phyloP scores from a whole-genome alignment of 2,888 invertebrate species.

The Mactromeris polynyma region DNA sequence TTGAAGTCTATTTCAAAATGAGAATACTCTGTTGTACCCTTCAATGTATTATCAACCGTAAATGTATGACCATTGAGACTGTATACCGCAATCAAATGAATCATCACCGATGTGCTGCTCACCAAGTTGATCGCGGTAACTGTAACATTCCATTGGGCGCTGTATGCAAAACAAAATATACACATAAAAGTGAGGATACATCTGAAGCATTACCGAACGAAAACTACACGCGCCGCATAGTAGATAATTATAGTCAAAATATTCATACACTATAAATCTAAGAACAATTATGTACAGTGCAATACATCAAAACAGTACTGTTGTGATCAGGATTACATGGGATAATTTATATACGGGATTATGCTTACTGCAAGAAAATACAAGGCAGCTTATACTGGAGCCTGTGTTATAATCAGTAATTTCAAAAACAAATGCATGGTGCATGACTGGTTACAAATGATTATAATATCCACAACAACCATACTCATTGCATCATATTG shows the following conservation, averaged over 20 bases:
- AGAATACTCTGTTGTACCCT: conserved; percentile 49
- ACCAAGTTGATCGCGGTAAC: conserved; percentile 53
- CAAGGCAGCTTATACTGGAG: neutral
- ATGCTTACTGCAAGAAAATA: neutral
- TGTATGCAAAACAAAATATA: conserved; percentile 24
- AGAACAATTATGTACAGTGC: neutral
- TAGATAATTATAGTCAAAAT: neutral
- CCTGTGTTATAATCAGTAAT: too few relatives aligned
- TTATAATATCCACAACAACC: too few relatives aligned
- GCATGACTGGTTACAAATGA: too few relatives aligned
- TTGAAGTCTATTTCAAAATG: conserved; percentile 37
- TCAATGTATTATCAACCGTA: conserved; percentile 11
- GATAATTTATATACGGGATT: neutral
- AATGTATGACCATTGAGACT: conserved; percentile 53
- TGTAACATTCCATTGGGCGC: conserved; percentile 35
- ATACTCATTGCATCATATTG: too few relatives aligned
- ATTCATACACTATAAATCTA: neutral
- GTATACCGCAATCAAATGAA: conserved; percentile 57
- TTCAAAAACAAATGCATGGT: too few relatives aligned
- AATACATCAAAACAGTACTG: neutral
- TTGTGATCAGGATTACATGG: neutral
- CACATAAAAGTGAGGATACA: neutral
- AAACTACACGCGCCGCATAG: neutral
- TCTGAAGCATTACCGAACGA: too few relatives aligned
- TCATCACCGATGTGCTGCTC: conserved; percentile 39